Conservation (phyloP, 2,113 vertebrate genomes). For the Cyprinodon brontotheroides region DNA sequence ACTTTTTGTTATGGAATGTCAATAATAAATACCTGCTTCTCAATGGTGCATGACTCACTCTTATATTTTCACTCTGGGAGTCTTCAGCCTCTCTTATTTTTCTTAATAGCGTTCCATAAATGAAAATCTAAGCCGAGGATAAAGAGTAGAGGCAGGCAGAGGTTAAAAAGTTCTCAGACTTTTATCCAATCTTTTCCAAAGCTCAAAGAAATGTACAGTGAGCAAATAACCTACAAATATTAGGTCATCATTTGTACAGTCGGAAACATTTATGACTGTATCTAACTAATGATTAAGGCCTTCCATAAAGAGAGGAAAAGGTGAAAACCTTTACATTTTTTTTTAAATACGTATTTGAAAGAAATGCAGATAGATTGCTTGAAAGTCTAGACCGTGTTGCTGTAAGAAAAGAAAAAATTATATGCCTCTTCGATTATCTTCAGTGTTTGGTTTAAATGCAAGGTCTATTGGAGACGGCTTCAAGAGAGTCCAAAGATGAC, state of each 20-base stretch:
- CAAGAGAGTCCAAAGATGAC: too few relatives aligned
- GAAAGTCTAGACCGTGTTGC: too few relatives aligned
- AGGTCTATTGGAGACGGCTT: too few relatives aligned
- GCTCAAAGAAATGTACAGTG: not conserved
- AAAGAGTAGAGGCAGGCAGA: conserved; percentile 13
- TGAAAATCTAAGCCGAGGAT: not conserved
- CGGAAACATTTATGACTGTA: not conserved
- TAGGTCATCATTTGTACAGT: not conserved
- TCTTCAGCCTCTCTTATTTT: not conserved
- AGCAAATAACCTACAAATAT: not conserved
- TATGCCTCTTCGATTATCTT: too few relatives aligned
- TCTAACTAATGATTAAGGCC: not conserved
- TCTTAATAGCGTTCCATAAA: not conserved
- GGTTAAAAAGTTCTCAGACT: conserved; percentile 7
- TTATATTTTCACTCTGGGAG: not conserved
- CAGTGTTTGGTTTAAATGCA: too few relatives aligned
- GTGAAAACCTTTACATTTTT: too few relatives aligned
- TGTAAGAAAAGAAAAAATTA: too few relatives aligned
- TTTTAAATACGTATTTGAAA: too few relatives aligned
- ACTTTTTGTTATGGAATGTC: conserved; percentile 15
- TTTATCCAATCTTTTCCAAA: conserved; percentile 20
- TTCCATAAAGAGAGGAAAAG: not conserved
- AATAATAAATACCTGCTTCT: conserved; percentile 9
- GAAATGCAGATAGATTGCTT: too few relatives aligned
- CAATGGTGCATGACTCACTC: not conserved